phyloP scores from a whole-genome alignment of 1,140 invertebrate genomes.

The Bursaphelenchus mucronatus region DNA sequence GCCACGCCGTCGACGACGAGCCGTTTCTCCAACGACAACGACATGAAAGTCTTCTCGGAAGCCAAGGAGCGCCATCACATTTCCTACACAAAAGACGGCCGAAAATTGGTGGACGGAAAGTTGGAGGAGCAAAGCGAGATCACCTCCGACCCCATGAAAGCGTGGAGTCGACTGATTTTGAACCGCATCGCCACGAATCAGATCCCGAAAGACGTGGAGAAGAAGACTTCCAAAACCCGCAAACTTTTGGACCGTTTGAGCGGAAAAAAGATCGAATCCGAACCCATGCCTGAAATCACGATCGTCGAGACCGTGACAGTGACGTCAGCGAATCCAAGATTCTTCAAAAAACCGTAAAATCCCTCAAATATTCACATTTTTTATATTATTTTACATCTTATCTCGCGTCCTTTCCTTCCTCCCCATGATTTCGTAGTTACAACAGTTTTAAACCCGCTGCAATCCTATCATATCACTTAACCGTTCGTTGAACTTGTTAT shows the following conservation, averaged over 20 bases:
- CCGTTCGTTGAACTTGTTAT: too few species aligned
- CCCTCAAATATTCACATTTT: too few species aligned
- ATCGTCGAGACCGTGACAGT: too few species aligned
- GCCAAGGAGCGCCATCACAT: conserved; percentile 3
- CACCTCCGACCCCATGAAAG: not conserved
- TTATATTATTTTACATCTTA: too few species aligned
- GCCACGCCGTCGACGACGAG: conserved; percentile 2
- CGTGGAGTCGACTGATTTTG: not conserved
- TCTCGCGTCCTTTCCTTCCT: too few species aligned
- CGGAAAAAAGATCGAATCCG: too few species aligned
- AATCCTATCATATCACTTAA: too few species aligned
- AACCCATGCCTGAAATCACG: too few species aligned
- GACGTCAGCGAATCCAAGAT: too few species aligned
- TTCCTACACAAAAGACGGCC: conserved; percentile 10
- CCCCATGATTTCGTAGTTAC: too few species aligned
- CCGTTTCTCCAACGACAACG: not conserved
- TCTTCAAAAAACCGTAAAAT: too few species aligned
- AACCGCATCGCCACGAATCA: conserved; percentile 11
- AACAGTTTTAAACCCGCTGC: too few species aligned
- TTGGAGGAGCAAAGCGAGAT: conserved; percentile 4
- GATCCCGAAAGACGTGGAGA: not conserved
- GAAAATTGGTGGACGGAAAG: conserved; percentile 7
- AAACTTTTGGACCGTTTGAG: not conserved
- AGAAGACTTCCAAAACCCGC: not conserved
- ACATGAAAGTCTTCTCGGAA: not conserved